Percentiles rank a stretch among this genome's conserved stretches.
Conservation (phyloP, 2,888 invertebrate species). For the Opisthograptis luteolata region DNA sequence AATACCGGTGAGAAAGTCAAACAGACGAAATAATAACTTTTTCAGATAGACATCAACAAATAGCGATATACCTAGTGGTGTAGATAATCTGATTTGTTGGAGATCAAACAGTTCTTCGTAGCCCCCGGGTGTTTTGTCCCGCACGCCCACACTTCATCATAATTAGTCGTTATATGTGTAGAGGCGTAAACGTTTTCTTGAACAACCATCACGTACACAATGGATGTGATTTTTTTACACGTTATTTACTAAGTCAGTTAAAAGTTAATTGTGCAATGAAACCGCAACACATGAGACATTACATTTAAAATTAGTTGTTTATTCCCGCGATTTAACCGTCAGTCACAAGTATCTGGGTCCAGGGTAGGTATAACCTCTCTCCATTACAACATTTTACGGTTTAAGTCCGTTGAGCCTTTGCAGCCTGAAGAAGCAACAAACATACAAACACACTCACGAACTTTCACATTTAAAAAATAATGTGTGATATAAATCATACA, state of each 20-base stretch:
- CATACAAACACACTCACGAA: too few species aligned
- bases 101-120: constrained; percentile 43
- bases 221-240: constrained; percentile 1
- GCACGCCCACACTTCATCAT: constrained; percentile 35
- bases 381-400: too few species aligned
- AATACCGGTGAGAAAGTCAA: constrained; percentile 25
- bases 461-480: too few species aligned
- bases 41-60: constrained; percentile 33
- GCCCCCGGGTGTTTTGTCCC: constrained; percentile 38
- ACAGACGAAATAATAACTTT: constrained; percentile 31
- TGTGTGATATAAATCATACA: too few species aligned
- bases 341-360: too few species aligned
- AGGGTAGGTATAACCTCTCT: too few species aligned
- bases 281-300: neutral
- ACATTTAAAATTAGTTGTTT: neutral
- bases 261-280: too few species aligned
- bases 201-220: neutral
- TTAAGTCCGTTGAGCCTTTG: too few species aligned
- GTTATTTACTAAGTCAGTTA: neutral
- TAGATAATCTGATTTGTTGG: constrained; percentile 46
- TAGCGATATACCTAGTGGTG: constrained; percentile 25
- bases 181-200: neutral
- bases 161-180: constrained; percentile 31
- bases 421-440: too few species aligned
- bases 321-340: too few species aligned